A percentile compares a stretch with the other conserved stretches of the same genome.
These are phyloP conservation scores for Icerya purchasi DNA, from an alignment of 2,888 invertebrate species.

Conservation along the genomic window DNA sequence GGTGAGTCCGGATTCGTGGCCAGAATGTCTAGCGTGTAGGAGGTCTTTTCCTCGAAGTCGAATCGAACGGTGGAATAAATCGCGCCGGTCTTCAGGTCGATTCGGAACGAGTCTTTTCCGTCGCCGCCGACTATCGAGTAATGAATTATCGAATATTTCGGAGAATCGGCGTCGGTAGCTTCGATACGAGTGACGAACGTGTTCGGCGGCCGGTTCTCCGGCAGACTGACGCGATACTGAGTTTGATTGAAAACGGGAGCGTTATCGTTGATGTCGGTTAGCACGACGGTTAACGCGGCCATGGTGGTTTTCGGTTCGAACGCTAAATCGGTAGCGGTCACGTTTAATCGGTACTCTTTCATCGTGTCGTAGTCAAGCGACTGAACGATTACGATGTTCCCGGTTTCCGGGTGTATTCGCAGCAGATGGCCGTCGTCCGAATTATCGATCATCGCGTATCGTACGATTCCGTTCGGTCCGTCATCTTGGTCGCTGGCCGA, in stretches of 20 bases:
- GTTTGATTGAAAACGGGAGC: slow-evolving; percentile 64
- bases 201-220: slow-evolving; percentile 59
- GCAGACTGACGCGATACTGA: slow-evolving; percentile 50
- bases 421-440: slow-evolving; percentile 36
- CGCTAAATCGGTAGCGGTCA: slow-evolving; percentile 69
- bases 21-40: slow-evolving; percentile 50
- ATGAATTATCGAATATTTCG: slow-evolving; percentile 62
- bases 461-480: slow-evolving; percentile 74
- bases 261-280: slow-evolving; percentile 87
- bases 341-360: slow-evolving; percentile 63
- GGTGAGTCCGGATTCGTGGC: slow-evolving; percentile 71
- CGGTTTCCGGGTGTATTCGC: slow-evolving; percentile 48
- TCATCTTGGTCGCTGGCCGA: slow-evolving; percentile 64
- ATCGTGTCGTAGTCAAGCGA: slow-evolving; percentile 69
- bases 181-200: slow-evolving; percentile 49
- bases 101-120: slow-evolving; percentile 48
- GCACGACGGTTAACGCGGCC: slow-evolving; percentile 59
- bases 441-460: slow-evolving; percentile 67
- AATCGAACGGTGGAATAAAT: slow-evolving; percentile 54
- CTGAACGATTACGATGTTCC: slow-evolving; percentile 56
- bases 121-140: slow-evolving; percentile 61
- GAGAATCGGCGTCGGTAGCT: slow-evolving; percentile 69
- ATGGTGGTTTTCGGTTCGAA: slow-evolving; percentile 54
- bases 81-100: slow-evolving; percentile 53
- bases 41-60: slow-evolving; percentile 64